phyloP scores from a whole-genome alignment of 2,113 vertebrate species.

The Strix uralensis region DNA sequence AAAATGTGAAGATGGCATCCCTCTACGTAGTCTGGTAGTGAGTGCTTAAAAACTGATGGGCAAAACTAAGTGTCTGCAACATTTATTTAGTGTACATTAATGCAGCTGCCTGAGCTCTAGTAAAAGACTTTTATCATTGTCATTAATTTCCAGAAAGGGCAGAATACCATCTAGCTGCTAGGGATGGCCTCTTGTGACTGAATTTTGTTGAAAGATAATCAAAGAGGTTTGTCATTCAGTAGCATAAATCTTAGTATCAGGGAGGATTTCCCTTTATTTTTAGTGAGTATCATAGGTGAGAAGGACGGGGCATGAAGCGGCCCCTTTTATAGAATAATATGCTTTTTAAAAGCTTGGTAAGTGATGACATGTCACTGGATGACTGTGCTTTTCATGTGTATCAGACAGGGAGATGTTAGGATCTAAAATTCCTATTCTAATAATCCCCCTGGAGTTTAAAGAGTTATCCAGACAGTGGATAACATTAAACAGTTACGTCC shows the following conservation, averaged over 20 bases:
- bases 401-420: neutral
- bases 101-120: neutral
- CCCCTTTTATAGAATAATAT: neutral
- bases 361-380: neutral
- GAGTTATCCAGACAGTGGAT: neutral
- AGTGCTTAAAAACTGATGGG: neutral
- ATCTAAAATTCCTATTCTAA: neutral
- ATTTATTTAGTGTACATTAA: neutral
- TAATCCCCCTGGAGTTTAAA: constrained; percentile 1
- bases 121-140: neutral
- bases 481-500: constrained; percentile 27
- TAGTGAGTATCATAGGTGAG: neutral
- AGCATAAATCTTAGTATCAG: constrained; percentile 7
- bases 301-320: neutral
- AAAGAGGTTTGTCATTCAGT: neutral
- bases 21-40: neutral
- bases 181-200: neutral
- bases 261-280: constrained; percentile 20
- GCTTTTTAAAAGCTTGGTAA: neutral
- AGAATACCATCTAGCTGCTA: neutral
- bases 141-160: constrained; percentile 7
- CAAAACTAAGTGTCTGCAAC: neutral
- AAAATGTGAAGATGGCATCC: neutral
- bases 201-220: constrained; percentile 34
- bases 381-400: neutral